These are phyloP conservation scores for Armadillidium nasatum DNA, from an alignment of 1,140 invertebrate genomes.

Conservation along the genomic window DNA sequence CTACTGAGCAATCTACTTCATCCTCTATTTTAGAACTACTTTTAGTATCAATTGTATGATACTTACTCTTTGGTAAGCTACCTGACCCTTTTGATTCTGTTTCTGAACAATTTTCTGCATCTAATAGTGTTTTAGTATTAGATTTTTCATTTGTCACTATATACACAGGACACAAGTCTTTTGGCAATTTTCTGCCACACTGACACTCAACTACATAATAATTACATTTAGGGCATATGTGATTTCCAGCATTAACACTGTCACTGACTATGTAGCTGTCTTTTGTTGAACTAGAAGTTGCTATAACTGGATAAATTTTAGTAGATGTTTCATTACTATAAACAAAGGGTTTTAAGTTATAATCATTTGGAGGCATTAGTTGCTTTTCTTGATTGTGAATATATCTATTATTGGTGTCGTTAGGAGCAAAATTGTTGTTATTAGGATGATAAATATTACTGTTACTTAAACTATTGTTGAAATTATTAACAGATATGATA, in stretches of 20 bases:
- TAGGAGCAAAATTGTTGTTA: background rate
- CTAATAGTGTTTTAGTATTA: too few species aligned
- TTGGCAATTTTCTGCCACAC: background rate
- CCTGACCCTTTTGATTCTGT: too few species aligned
- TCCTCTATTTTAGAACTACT: background rate
- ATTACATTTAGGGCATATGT: background rate
- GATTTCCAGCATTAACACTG: background rate
- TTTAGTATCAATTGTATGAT: background rate
- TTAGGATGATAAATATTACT: background rate
- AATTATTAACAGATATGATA: constrained; percentile 1
- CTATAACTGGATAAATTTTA: background rate
- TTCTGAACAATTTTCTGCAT: too few species aligned
- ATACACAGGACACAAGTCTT: too few species aligned
- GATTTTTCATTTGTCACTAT: too few species aligned
- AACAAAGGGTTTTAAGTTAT: background rate
- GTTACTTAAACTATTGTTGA: constrained; percentile 7
- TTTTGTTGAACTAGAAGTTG: constrained; percentile 4
- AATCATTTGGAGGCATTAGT: background rate
- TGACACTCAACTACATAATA: background rate
- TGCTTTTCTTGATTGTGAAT: background rate
- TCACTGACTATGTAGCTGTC: background rate
- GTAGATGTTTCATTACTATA: background rate
- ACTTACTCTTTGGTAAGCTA: background rate
- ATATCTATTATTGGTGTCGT: background rate
- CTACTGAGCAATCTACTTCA: background rate